Evolutionary conservation across 2,888 invertebrate genomes (phyloP).

Genomic region (Silvanus unidentatus): DNA sequence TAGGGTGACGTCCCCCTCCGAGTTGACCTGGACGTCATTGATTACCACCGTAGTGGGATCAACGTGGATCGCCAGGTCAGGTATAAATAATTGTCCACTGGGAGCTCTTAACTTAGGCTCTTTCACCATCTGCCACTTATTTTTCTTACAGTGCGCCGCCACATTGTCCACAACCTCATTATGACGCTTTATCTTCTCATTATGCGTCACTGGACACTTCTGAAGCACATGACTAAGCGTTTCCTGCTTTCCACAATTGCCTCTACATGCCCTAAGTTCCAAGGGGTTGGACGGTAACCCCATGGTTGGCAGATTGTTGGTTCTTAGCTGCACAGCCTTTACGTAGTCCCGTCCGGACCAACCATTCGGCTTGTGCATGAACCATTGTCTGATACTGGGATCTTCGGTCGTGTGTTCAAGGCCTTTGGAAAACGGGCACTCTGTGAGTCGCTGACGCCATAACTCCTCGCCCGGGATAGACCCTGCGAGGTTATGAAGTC

Average conservation of each 20-base stretch:
- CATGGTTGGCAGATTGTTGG: conserved; percentile 22
- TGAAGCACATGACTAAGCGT: conserved; percentile 20
- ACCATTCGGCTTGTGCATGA: conserved; percentile 13
- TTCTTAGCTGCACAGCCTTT: conserved; percentile 22
- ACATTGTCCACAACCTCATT: conserved; percentile 18
- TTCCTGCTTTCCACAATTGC: conserved; percentile 15
- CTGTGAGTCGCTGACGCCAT: conserved; percentile 7
- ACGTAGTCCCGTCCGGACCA: conserved; percentile 28
- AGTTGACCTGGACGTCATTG: too few species aligned
- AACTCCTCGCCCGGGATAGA: conserved; percentile 3
- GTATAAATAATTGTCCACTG: conserved; percentile 15
- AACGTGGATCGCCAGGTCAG: conserved; percentile 15
- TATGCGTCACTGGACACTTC: conserved; percentile 13
- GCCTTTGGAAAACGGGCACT: conserved; percentile 11
- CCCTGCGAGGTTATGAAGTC: conserved; percentile 1
- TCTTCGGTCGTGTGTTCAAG: conserved; percentile 10
- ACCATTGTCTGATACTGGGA: conserved; percentile 9
- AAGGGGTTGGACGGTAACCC: conserved; percentile 23
- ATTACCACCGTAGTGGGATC: background rate
- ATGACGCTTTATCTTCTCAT: conserved; percentile 12
- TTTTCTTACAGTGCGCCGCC: conserved; percentile 2
- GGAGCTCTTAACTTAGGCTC: conserved; percentile 13
- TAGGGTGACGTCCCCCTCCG: too few species aligned
- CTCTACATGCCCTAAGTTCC: conserved; percentile 14
- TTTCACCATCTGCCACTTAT: conserved; percentile 7